Base-by-base conservation (phyloP, 2,888 invertebrate genomes). In the Tenthredo amoena region DNA sequence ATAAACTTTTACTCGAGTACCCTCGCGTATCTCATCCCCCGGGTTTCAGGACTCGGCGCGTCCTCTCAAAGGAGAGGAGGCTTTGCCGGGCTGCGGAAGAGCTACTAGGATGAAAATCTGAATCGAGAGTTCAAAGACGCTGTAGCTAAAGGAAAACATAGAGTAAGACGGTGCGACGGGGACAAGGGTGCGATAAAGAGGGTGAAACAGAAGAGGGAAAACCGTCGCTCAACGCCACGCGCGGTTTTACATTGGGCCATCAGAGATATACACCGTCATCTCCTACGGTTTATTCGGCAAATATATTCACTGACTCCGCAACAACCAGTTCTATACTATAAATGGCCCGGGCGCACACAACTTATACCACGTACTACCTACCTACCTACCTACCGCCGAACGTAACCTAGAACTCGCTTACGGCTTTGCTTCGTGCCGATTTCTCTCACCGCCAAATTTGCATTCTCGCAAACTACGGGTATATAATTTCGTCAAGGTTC, bases 1-100 rank as follows among this genome's bases (percentile, higher is more conserved):
- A 92, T 91, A 92, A 92, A 92, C 91, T 92, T 92, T 91, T 89
- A 89, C 88, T 90, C 89, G 90, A 15, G 7, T 55, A 90, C 91
- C 89, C 79, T 83, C 34, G 31, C 34, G 18, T 62, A 47, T 77
- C 40, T 77, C 83, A 62, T 86, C 81, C 83, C 72, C 34, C 47
- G n/a, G 1, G 40, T 34, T 21, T 43, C 34, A 47, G 47, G 47
- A 47, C 76, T 76, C 34, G 3, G 31, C 15, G 77, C 31, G 77
- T 31, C 47, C 34, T 50, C 18, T 50, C 47, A 55, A 77, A 55
- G 50, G 50, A 77, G 55, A 40, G 15, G 15, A 31, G 26, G 10
- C 74, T 74, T 74, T 47, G 43, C 43, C 40, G 15, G n/a, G 40
- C 43, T 34, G 34, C 31, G 18, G 68, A 34, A 34, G 43, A 74